phyloP scores from a whole-genome alignment of 2,113 vertebrate genomes.

The Zapornia atra region DNA sequence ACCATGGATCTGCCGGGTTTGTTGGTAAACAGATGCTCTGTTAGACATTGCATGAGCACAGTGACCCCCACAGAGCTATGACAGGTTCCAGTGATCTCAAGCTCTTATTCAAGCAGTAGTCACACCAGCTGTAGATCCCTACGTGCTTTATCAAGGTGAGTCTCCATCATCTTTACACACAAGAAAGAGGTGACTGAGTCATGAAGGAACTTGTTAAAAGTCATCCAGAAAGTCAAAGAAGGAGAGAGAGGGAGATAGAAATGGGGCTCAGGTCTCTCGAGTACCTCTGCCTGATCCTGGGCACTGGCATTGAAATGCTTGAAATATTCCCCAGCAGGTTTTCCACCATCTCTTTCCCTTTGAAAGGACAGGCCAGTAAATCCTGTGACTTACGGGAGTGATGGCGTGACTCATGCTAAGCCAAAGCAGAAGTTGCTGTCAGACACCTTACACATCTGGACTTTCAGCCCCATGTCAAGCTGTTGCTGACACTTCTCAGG shows the following conservation, averaged over 20 bases:
- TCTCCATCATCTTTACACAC: background rate
- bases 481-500: background rate
- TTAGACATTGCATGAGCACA: background rate
- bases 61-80: background rate
- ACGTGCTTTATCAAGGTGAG: conserved; percentile 5
- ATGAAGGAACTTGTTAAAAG: background rate
- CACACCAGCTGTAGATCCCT: background rate
- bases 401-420: conserved; percentile 6
- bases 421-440: background rate
- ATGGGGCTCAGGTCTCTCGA: background rate
- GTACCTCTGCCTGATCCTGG: background rate
- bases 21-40: background rate
- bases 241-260: background rate
- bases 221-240: background rate
- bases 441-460: conserved; percentile 26
- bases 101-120: conserved; percentile 26
- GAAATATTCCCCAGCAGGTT: background rate
- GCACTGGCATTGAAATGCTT: background rate
- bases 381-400: background rate
- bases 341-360: background rate
- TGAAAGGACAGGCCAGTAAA: background rate
- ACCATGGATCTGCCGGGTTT: background rate
- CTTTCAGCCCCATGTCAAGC: background rate
- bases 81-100: background rate
- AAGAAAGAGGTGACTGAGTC: conserved; percentile 5